Evolutionary conservation across 2,888 invertebrate species (phyloP), one percentile per base, ranked within the genome.

Genomic region (Cerceris ruficornis): DNA sequence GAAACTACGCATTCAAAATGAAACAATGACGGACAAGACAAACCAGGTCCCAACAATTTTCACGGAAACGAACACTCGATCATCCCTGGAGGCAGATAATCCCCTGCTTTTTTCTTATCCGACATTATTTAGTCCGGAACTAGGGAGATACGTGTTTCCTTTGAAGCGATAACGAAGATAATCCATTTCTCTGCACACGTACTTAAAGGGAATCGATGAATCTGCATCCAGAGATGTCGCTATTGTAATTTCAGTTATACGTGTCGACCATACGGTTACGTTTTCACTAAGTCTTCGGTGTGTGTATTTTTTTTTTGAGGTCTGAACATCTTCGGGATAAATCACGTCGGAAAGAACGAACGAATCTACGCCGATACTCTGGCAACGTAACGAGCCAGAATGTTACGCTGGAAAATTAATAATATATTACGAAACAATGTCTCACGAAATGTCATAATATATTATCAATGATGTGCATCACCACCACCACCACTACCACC

Each of bases 11-110:
- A 83, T 87, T 83, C 82, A 62, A 77, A 85, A 83, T 86, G 88
- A 91, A 89, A 89, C 87, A 84, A 88, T 88, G 83, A 75, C 84
- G 83, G 85, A 86, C 84, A 87, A 88, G 86, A 88, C 88, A 80
- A 87, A 87, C 81, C 85, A 86, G 87, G 86, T 87, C 85, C 85
- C 85, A 86, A 86, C 81, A 78, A 77, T 78, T 69, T 55, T 76
- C 64, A 68, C 73, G 77, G 68, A 74, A 80, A 84, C 73, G 65
- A 79, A 78, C 64, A 68, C 61, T 60, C 77, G 84, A 83, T 15
- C 58, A 57, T 70, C 62, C 65, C 65, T 52, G 78, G 68, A 69
- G 69, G 70, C 68, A 71, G 75, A 52, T 14, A 8, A 67, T 57
- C 11, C 52, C 62, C 54, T 58, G 42, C 42, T 68, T 17, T 42